Base-by-base conservation (phyloP, 2,113 vertebrate species). In the Eubucco bourcierii region DNA sequence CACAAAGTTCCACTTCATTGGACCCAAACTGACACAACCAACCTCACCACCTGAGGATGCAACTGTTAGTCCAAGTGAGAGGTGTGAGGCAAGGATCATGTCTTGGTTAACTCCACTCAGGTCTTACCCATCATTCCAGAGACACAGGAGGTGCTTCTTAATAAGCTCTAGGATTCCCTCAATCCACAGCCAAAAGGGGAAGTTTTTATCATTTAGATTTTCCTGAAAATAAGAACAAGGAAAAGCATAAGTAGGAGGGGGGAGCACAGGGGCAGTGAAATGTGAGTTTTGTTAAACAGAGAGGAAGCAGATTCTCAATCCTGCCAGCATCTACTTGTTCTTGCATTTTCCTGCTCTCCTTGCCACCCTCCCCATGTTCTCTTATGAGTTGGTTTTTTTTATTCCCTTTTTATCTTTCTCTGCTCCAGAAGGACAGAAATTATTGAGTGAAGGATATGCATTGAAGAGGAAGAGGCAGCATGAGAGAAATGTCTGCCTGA, bases 91-190 rank as follows among this genome's bases (percentile, higher is more conserved):
- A 94, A 77, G 23, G 10, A 63, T 3, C 3, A 14, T 2, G 14
- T 33, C 59, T 92, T 58, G 34, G 16, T 37, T 53, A 80, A 59
- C 24, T 80, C 65, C 33, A 55, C 16, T 84, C 8, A 50, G 33
- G 46, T 84, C 98, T 98, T 98, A 99, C 99, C 99, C 99, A 47
- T 99, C 99, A n/a, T 99, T 99, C 99, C 99, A 99, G 74, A 99
- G 98, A 34, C 96, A 96, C 5, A 99, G 97, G 58, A 99, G 98
- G 91, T 99, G 99, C 58, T 99, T 98, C 91, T 99, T 99, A 79
- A 99, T 99, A 58, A 99, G 97, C 53, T 99, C 99, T 97, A 99
- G 97, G 95, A 99, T 99, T 46, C 98, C 99, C 84, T 99, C 99
- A 31, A 99, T 99, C 99, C 99, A 99, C 94, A 99, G 91, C 99